phyloP scores from a whole-genome alignment of 1,140 invertebrate species.

The Bombus fervidus region DNA sequence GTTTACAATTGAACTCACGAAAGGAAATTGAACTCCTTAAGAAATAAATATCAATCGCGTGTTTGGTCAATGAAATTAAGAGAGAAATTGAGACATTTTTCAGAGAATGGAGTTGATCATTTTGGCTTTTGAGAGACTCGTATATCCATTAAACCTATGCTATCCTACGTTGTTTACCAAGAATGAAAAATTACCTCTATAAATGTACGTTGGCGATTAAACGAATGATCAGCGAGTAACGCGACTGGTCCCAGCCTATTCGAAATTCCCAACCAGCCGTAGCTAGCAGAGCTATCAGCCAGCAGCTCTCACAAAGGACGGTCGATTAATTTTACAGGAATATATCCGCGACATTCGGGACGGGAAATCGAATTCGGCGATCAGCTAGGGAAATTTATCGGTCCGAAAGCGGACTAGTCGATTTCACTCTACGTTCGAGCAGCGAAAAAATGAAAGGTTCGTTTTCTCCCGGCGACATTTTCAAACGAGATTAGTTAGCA shows the following conservation, averaged over 20 bases:
- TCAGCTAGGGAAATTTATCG: slow-evolving; percentile 17
- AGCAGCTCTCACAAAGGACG: neutral
- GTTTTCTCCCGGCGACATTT: slow-evolving; percentile 3
- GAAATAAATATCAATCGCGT: too few relatives aligned
- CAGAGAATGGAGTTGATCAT: too few relatives aligned
- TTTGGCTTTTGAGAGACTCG: too few relatives aligned
- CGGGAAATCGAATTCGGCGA: slow-evolving; percentile 19
- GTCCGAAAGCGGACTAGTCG: neutral
- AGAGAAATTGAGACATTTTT: too few relatives aligned
- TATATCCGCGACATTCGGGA: neutral
- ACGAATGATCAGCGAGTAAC: neutral
- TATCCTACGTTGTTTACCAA: too few relatives aligned
- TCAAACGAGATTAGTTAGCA: slow-evolving; percentile 33
- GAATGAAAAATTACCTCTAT: neutral
- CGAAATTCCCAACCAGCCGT: neutral
- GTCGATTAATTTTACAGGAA: slow-evolving; percentile 26
- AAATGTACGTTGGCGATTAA: neutral
- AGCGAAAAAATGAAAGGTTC: neutral
- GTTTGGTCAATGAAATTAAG: too few relatives aligned
- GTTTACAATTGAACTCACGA: too few relatives aligned
- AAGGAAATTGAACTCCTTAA: too few relatives aligned
- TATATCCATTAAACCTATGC: too few relatives aligned
- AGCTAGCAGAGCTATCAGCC: neutral
- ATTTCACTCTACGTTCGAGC: slow-evolving; percentile 13
- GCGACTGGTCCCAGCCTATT: neutral